A percentile compares a stretch with the other conserved stretches of the same genome.
Evolutionary conservation across 2,113 vertebrate species (phyloP).

Genomic region (Macroglossus sobrinus): DNA sequence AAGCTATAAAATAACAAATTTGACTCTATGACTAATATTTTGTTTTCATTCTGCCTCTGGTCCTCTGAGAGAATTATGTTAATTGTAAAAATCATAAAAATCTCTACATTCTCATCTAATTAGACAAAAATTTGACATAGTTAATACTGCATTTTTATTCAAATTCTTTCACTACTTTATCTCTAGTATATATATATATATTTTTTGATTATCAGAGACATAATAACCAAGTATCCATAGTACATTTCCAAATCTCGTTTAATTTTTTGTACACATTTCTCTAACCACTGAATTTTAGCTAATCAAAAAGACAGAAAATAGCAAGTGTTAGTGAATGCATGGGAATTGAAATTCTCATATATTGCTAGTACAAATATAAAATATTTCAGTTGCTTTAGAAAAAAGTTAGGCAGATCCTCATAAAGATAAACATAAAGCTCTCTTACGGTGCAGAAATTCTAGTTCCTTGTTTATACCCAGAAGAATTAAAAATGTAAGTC

Average conservation of each 20-base stretch:
- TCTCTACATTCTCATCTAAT: not conserved
- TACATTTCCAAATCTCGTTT: not conserved
- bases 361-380: not conserved
- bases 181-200: not conserved
- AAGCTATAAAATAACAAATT: not conserved
- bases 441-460: not conserved
- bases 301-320: not conserved
- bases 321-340: not conserved
- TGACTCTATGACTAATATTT: not conserved
- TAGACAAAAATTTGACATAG: not conserved
- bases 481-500: not conserved
- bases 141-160: not conserved
- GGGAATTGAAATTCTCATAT: not conserved
- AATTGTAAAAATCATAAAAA: not conserved
- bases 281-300: not conserved
- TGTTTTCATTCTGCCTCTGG: not conserved
- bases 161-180: not conserved
- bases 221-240: not conserved
- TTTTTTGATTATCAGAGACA: not conserved
- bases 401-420: not conserved
- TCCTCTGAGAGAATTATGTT: not conserved
- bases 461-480: not conserved
- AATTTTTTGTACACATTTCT: not conserved
- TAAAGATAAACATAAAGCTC: not conserved
- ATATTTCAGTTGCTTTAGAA: not conserved